These are phyloP conservation scores for Avahi laniger DNA, from an alignment of 2,797 vertebrate species.

Conservation along the genomic window DNA sequence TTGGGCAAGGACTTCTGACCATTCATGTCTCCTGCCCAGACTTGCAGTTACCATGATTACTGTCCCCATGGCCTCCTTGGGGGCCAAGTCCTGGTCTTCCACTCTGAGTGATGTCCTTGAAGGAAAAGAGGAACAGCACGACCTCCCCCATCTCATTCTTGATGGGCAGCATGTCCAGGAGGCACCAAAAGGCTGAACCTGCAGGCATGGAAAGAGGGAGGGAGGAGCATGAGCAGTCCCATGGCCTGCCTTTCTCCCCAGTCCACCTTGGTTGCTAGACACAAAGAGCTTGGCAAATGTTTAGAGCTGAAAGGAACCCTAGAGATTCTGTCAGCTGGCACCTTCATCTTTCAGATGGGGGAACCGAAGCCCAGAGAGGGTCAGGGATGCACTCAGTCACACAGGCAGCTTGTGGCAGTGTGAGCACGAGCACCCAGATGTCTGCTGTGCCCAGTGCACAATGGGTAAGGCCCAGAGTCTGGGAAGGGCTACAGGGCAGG, in stretches of 20 bases:
- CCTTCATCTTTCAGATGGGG: conserved; percentile 5
- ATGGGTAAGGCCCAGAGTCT: not conserved
- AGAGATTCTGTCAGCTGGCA: not conserved
- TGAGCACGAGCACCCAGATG: not conserved
- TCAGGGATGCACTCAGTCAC: not conserved
- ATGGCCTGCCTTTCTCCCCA: rapidly evolving
- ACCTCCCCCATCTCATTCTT: conserved; percentile 97
- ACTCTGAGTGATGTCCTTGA: conserved; percentile 94
- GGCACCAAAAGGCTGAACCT: conserved; percentile 94
- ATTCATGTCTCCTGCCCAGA: not conserved
- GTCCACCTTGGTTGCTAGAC: not conserved
- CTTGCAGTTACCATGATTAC: conserved; percentile 71
- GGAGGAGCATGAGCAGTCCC: not conserved
- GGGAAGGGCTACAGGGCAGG: not conserved
- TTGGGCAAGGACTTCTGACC: not conserved
- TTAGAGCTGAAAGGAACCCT: not conserved
- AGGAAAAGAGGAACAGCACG: conserved; percentile 96
- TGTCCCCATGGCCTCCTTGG: conserved; percentile 60
- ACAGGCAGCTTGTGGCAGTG: not conserved
- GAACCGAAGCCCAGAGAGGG: not conserved
- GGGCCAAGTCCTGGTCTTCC: conserved; percentile 76
- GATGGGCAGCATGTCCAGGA: conserved; percentile 96
- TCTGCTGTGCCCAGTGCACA: not conserved
- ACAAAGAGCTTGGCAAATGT: conserved; percentile 25
- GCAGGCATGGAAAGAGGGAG: not conserved